Conservation (phyloP, 2,113 vertebrate species). For the Morone saxatilis region DNA sequence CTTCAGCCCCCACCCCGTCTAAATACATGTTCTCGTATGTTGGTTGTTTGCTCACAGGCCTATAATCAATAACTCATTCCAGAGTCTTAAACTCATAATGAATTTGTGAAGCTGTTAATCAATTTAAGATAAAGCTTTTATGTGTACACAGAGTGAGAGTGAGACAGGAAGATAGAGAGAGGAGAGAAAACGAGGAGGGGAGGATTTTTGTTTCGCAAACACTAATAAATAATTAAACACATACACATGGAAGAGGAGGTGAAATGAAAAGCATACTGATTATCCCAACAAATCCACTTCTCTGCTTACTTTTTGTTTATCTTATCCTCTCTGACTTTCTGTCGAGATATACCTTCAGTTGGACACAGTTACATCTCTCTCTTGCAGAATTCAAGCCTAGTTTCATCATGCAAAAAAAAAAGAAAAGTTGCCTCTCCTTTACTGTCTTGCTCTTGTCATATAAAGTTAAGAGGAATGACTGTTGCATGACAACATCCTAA, state of each 20-base stretch:
- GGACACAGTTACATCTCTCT: background rate
- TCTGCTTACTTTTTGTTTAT: background rate
- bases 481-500: conserved; percentile 26
- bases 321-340: background rate
- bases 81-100: conserved; percentile 34
- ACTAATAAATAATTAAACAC: conserved; percentile 2
- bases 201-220: background rate
- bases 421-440: conserved; percentile 6
- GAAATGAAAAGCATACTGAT: background rate
- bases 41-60: conserved; percentile 5
- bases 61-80: conserved; percentile 61
- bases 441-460: background rate
- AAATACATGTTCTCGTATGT: background rate
- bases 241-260: background rate
- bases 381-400: conserved; percentile 12
- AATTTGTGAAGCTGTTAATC: conserved; percentile 53
- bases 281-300: background rate
- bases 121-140: conserved; percentile 28
- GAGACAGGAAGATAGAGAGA: conserved; percentile 2
- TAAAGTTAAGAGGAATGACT: conserved; percentile 30
- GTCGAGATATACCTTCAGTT: background rate
- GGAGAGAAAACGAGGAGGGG: background rate
- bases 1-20: too few relatives aligned
- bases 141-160: conserved; percentile 7
- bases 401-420: background rate